Evolutionary conservation across 1,140 invertebrate species (phyloP).

Genomic region (Homalodisca vitripennis): DNA sequence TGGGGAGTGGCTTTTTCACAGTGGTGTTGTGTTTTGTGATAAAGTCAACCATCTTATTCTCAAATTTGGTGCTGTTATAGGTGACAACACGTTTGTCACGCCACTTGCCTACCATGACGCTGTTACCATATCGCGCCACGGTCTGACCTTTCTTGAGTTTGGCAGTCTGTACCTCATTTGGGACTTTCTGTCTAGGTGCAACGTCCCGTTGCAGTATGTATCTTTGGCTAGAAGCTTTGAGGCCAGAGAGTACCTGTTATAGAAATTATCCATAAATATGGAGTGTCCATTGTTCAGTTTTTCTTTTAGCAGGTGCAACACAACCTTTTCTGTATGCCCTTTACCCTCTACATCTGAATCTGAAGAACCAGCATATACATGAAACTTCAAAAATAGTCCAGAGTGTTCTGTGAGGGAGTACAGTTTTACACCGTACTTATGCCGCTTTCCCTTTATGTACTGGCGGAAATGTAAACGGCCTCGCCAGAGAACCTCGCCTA

Average conservation of each 20-base stretch:
- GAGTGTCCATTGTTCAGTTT: conserved; percentile 32
- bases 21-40: no score
- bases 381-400: conserved; percentile 26
- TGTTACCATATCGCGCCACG: conserved; percentile 44
- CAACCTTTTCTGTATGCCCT: no score
- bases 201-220: conserved; percentile 51
- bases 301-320: conserved; percentile 28
- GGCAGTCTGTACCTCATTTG: conserved; percentile 43
- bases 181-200: conserved; percentile 47
- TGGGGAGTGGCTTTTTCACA: no score
- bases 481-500: conserved; percentile 42
- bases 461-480: no score
- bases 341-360: conserved; percentile 12
- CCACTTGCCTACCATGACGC: conserved; percentile 49
- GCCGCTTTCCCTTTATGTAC: no score
- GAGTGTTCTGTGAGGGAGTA: conserved; percentile 41
- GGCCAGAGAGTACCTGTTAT: conserved; percentile 48
- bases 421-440: no score
- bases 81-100: conserved; percentile 48
- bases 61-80: no score
- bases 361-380: conserved; percentile 30
- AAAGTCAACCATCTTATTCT: no score
- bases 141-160: conserved; percentile 48
- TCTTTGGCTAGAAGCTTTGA: conserved; percentile 47
- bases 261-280: conserved; percentile 43